Evolutionary conservation across 2,113 vertebrate genomes (phyloP).

Genomic region (Salvelinus fontinalis): DNA sequence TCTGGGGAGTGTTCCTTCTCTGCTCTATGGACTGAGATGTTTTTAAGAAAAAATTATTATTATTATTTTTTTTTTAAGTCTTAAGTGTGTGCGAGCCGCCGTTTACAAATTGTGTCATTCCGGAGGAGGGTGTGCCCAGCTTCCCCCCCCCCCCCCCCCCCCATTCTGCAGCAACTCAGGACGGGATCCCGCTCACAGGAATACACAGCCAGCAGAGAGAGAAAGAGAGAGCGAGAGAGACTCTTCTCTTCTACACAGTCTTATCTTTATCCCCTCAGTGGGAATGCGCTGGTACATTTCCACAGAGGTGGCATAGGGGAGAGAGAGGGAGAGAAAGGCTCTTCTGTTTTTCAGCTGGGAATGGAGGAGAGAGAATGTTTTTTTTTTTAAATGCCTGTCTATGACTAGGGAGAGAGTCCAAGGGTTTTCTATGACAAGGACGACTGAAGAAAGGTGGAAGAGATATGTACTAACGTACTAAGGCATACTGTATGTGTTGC

Average conservation of each 20-base stretch:
- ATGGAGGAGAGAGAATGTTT: not conserved
- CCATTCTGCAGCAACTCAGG: slow-evolving; percentile 82
- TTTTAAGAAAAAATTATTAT: slow-evolving; percentile 49
- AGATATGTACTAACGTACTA: not conserved
- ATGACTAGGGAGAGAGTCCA: not conserved
- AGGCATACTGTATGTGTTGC: not conserved
- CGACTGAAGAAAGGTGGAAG: too few species aligned
- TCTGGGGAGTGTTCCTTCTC: slow-evolving; percentile 56
- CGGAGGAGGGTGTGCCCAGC: slow-evolving; percentile 71
- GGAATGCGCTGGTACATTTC: not conserved
- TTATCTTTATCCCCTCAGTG: not conserved
- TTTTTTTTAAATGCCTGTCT: not conserved
- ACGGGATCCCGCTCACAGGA: slow-evolving; percentile 82
- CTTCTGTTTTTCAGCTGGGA: not conserved
- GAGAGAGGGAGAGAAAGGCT: not conserved
- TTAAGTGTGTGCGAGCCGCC: slow-evolving; percentile 80
- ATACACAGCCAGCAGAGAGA: slow-evolving; percentile 55
- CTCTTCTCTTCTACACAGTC: not conserved
- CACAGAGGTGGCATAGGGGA: not conserved
- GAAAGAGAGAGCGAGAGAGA: not conserved
- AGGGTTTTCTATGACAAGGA: not conserved
- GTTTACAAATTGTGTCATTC: slow-evolving; percentile 86
- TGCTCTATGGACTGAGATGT: slow-evolving; percentile 54
- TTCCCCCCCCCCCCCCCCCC: slow-evolving; percentile 76
- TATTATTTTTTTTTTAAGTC: slow-evolving; percentile 70